Base-by-base conservation (phyloP, 2,888 invertebrate genomes). In the Baccha elongata region DNA sequence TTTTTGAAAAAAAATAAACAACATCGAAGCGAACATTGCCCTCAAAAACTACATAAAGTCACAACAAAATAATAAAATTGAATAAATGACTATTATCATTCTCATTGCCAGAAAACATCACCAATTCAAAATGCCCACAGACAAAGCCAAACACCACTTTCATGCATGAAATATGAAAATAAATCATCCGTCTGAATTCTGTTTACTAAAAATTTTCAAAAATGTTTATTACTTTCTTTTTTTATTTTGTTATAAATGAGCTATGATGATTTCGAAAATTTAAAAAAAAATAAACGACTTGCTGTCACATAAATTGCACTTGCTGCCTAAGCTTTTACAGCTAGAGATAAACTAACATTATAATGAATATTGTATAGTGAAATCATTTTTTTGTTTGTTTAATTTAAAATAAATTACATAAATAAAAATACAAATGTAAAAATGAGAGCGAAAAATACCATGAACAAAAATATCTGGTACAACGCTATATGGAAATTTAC, bases 371-470 rank as follows among this genome's bases (percentile, higher is more conserved):
- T 52, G 15, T 29, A 32, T 58, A 55, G n/a, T 74, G 46, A 74
- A 35, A 15, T 23, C 44, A 58, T 69, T 21, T 37, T 23, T 40
- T 37, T n/a, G 8, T 42, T 44, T 52, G 29, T 75, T 81, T 81
- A 62, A 71, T 67, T 81, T 75, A n/a, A n/a, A n/a, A n/a, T 37
- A 75, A 69, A 75, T 71, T 81, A 60, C 44, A 60, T 60, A 55
- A 71, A 42, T 72, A 23, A 58, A 32, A 79, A 72, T 75, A 81
- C 71, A 81, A 75, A 81, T 72, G 71, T 76, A 81, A 81, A 74
- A 81, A 81, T 71, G 71, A 81, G 67, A 76, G 50, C 65, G 50
- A 65, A 17, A 60, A 60, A 44, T n/a, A 29, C 11, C 29, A 60
- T 60, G 29, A 32, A 60, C 40, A 58, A 48, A 17, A 23, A 64